These are phyloP conservation scores for Luidia sarsii DNA, from an alignment of 53 echinoderm and acorn worm genomes.

Conservation along the genomic window DNA sequence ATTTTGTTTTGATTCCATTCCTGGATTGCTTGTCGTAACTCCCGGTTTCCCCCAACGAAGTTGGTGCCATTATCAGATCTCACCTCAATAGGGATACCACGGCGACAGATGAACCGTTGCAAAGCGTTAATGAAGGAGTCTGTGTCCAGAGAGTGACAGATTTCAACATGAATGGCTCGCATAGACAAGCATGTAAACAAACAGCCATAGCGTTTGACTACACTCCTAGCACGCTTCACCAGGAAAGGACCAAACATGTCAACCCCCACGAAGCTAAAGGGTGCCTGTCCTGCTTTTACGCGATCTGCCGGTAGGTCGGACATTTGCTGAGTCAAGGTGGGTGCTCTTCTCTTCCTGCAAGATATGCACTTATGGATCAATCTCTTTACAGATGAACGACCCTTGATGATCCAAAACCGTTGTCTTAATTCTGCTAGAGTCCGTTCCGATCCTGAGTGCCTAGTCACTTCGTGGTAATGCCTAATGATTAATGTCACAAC, in stretches of 20 bases:
- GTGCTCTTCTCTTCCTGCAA: slow-evolving; percentile 10
- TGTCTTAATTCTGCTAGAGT: slow-evolving; percentile 27
- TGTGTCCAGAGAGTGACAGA: too few relatives aligned
- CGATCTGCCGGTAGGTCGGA: too few relatives aligned
- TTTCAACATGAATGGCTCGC: not conserved
- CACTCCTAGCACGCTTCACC: slow-evolving; percentile 17
- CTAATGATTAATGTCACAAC: slow-evolving; percentile 24
- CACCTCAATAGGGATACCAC: too few relatives aligned
- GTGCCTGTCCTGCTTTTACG: slow-evolving; percentile 9
- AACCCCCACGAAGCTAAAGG: slow-evolving; percentile 14
- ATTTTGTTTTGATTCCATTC: too few relatives aligned
- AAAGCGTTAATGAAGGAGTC: too few relatives aligned
- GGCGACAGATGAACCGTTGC: too few relatives aligned
- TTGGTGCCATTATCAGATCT: too few relatives aligned
- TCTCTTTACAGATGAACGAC: slow-evolving; percentile 8
- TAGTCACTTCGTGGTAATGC: slow-evolving; percentile 5
- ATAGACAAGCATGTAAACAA: slow-evolving; percentile 29
- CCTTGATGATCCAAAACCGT: slow-evolving; percentile 39
- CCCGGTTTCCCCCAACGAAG: too few relatives aligned
- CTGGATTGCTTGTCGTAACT: too few relatives aligned
- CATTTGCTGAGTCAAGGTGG: not conserved
- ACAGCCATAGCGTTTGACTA: slow-evolving; percentile 25
- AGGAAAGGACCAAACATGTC: slow-evolving; percentile 29
- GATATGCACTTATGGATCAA: slow-evolving; percentile 27
- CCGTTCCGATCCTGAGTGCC: slow-evolving; percentile 23